Evolutionary conservation across 2,888 invertebrate species (phyloP).

Genomic region (Brachypterus glaber): DNA sequence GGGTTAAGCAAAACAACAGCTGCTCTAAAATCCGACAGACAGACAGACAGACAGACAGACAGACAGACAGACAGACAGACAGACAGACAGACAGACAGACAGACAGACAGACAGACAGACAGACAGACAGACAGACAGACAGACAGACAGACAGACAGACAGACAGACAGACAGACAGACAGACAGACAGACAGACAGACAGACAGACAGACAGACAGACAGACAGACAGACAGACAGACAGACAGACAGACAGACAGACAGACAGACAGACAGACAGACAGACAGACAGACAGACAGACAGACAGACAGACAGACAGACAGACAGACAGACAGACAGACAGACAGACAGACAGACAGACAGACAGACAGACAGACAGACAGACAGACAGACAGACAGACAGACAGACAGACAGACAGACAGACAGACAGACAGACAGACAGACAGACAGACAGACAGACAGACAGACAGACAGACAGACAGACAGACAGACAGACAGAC

Average conservation of each 20-base stretch:
- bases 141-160: constrained; percentile 7
- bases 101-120: constrained; percentile 7
- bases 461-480: constrained; percentile 2
- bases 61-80: constrained; percentile 7
- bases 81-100: constrained; percentile 7
- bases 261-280: constrained; percentile 8
- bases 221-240: constrained; percentile 7
- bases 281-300: constrained; percentile 9
- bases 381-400: constrained; percentile 2
- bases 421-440: constrained; percentile 2
- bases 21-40: constrained; percentile 3
- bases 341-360: constrained; percentile 2
- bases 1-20: too few relatives aligned
- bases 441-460: constrained; percentile 2
- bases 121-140: constrained; percentile 7
- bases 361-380: constrained; percentile 2
- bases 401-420: constrained; percentile 2
- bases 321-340: constrained; percentile 6
- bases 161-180: constrained; percentile 7
- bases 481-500: constrained; percentile 2
- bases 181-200: constrained; percentile 7
- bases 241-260: constrained; percentile 7
- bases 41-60: constrained; percentile 7
- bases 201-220: constrained; percentile 7
- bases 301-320: constrained; percentile 8